Evolutionary conservation across 2,888 invertebrate genomes (phyloP).

Genomic region (Pseudolycoriella hygida): DNA sequence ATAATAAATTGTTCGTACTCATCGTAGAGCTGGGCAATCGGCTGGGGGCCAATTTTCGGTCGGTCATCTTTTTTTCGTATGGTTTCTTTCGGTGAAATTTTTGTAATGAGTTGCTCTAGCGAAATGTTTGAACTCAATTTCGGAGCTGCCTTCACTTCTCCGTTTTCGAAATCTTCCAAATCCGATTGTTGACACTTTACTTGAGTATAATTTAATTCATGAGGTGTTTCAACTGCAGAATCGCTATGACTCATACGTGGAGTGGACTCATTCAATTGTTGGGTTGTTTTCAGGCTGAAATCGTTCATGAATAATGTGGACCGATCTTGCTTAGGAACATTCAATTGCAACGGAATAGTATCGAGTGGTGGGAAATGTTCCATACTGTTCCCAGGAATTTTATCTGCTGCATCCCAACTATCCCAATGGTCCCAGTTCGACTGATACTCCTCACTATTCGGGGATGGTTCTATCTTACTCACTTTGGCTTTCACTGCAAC

Average conservation of each 20-base stretch:
- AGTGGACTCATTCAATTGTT: too few relatives aligned
- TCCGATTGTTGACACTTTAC: too few relatives aligned
- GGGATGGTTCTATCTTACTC: background rate
- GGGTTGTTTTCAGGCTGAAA: too few relatives aligned
- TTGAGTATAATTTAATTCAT: too few relatives aligned
- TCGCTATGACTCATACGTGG: too few relatives aligned
- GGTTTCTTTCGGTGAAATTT: background rate
- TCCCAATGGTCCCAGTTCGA: background rate
- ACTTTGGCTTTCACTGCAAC: too few relatives aligned
- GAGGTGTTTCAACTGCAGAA: too few relatives aligned
- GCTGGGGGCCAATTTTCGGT: background rate
- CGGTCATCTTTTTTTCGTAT: background rate
- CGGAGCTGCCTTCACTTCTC: background rate
- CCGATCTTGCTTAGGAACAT: background rate
- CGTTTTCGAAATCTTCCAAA: too few relatives aligned
- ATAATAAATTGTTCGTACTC: constrained; percentile 3
- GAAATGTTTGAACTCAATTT: background rate
- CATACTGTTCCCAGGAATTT: background rate
- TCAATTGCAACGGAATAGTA: constrained; percentile 1
- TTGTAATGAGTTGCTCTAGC: background rate
- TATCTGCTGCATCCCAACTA: background rate
- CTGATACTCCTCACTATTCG: background rate
- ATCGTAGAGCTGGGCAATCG: background rate
- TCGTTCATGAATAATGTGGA: background rate
- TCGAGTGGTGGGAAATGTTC: background rate